These are phyloP conservation scores for Papilio protenor DNA, from an alignment of 2,888 invertebrate species.

Conservation along the genomic window DNA sequence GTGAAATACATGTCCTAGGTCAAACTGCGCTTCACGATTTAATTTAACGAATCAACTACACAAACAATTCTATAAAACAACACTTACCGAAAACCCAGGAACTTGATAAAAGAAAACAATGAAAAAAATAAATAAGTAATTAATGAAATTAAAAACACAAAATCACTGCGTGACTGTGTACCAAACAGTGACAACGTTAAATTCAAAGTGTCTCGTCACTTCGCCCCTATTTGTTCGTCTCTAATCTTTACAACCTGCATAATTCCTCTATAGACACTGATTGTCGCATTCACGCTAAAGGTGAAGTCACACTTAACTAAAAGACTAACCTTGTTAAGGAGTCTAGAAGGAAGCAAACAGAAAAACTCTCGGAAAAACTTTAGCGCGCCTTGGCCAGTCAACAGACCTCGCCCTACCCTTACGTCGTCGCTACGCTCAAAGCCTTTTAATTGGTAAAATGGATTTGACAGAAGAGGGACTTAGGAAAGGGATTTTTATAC, in stretches of 20 bases:
- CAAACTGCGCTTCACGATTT: neutral
- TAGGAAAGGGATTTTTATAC: too few relatives aligned
- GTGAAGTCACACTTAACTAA: slow-evolving; percentile 10
- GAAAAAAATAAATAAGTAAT: neutral
- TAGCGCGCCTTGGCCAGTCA: too few relatives aligned
- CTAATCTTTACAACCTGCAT: slow-evolving; percentile 52
- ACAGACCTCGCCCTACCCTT: too few relatives aligned
- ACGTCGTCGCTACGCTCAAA: too few relatives aligned
- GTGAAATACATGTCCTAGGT: neutral
- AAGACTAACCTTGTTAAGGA: too few relatives aligned
- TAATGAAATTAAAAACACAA: slow-evolving; percentile 48
- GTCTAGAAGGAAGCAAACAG: too few relatives aligned
- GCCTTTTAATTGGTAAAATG: too few relatives aligned
- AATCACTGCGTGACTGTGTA: slow-evolving; percentile 57
- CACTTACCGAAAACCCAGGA: slow-evolving; percentile 22
- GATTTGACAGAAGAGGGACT: too few relatives aligned
- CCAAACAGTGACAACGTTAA: slow-evolving; percentile 59
- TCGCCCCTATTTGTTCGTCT: slow-evolving; percentile 50
- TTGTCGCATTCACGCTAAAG: slow-evolving; percentile 36
- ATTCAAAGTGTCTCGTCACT: slow-evolving; percentile 55
- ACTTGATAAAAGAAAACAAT: slow-evolving; percentile 12
- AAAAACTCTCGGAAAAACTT: too few relatives aligned
- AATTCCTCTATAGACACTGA: slow-evolving; percentile 49
- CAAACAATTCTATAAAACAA: neutral
- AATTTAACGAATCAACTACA: neutral